Conservation (phyloP, 2,113 vertebrate genomes). For the Callipepla squamata region DNA sequence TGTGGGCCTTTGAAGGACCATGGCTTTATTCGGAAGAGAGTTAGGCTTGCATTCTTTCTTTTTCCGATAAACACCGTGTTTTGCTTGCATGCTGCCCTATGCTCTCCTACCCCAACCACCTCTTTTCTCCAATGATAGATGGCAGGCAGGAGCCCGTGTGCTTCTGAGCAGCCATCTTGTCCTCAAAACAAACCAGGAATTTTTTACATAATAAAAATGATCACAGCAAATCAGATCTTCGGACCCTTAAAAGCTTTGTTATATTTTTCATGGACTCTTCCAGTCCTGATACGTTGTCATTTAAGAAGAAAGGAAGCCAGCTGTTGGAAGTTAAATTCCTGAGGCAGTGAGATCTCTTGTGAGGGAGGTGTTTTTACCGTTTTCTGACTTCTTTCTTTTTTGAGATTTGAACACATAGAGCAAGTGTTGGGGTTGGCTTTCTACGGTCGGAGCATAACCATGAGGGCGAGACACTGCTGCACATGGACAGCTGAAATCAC, state of each 20-base stretch:
- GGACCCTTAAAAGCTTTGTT: not conserved
- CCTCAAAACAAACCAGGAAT: accelerated
- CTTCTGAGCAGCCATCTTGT: not conserved
- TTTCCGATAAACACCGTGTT: accelerated
- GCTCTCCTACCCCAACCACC: not conserved
- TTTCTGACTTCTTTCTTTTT: not conserved
- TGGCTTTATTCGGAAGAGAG: not conserved
- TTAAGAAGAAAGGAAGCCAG: not conserved
- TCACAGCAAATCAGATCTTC: accelerated
- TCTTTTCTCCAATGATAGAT: not conserved
- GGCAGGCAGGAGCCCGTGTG: not conserved
- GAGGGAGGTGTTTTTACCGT: not conserved
- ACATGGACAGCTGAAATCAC: not conserved
- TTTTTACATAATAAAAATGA: not conserved
- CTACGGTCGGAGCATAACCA: accelerated
- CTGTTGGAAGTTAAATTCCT: not conserved
- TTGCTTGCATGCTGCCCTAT: accelerated
- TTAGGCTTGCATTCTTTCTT: not conserved
- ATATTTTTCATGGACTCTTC: not conserved
- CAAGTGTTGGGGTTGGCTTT: not conserved
- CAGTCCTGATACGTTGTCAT: not conserved
- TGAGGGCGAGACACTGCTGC: accelerated
- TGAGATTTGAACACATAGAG: not conserved
- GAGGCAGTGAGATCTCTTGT: not conserved
- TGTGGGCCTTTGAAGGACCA: not conserved